These are phyloP conservation scores for Drosophila varians DNA, from an alignment of 1,140 invertebrate genomes.

Conservation along the genomic window DNA sequence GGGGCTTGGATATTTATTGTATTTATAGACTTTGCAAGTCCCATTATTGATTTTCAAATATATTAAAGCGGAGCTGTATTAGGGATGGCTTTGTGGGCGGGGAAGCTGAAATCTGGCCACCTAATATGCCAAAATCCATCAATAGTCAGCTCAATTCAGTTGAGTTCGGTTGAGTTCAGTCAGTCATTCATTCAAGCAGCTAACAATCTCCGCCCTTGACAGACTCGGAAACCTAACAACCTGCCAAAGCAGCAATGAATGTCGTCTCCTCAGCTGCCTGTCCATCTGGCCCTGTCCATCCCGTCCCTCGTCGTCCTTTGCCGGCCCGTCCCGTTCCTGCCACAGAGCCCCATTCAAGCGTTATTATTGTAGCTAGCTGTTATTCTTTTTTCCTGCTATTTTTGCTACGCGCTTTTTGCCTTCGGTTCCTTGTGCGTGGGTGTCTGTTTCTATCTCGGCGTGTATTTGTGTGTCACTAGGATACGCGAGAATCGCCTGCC, in stretches of 20 bases:
- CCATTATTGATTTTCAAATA: neutral
- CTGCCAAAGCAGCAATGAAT: constrained; percentile 78
- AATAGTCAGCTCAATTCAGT: constrained; percentile 47
- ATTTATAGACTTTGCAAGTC: too few relatives aligned
- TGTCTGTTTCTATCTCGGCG: constrained; percentile 36
- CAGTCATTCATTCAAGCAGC: constrained; percentile 60
- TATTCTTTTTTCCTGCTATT: constrained; percentile 55
- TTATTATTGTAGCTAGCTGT: constrained; percentile 74
- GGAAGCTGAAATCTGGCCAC: constrained; percentile 18
- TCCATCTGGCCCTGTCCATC: constrained; percentile 22
- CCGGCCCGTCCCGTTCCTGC: constrained; percentile 1
- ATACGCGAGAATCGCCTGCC: constrained; percentile 54
- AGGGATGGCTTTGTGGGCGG: neutral
- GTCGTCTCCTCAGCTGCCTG: constrained; percentile 67
- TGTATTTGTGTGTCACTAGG: constrained; percentile 79
- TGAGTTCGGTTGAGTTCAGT: constrained; percentile 45
- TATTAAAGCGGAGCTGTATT: neutral
- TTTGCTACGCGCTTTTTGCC: constrained; percentile 67
- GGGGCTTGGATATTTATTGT: too few relatives aligned
- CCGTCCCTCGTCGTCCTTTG: neutral
- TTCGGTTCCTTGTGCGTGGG: constrained; percentile 48
- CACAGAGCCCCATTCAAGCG: constrained; percentile 32
- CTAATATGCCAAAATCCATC: constrained; percentile 67
- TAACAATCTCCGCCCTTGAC: constrained; percentile 54
- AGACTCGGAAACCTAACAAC: constrained; percentile 68